These are phyloP conservation scores for Brachionus calyciflorus DNA, from an alignment of 1,140 invertebrate genomes.

Conservation along the genomic window DNA sequence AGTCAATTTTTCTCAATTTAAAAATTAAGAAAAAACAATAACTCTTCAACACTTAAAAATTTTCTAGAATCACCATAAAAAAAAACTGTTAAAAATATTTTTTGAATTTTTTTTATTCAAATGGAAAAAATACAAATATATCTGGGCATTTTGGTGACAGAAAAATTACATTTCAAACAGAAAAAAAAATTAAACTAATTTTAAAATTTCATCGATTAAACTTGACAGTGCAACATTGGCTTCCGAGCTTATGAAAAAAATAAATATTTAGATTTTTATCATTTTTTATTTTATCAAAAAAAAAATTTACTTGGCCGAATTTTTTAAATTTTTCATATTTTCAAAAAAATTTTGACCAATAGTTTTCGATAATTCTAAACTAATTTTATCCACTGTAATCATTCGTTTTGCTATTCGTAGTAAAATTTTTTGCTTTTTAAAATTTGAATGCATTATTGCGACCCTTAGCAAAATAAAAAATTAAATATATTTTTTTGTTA, in stretches of 20 bases:
- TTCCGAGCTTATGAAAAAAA: conserved; percentile 10
- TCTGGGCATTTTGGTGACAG: too few relatives aligned
- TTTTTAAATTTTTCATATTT: conserved; percentile 26
- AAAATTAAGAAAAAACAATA: neutral
- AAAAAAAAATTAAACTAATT: too few relatives aligned
- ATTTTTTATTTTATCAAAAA: neutral
- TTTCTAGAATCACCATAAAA: neutral
- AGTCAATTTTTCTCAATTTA: too few relatives aligned
- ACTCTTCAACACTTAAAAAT: neutral
- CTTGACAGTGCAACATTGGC: conserved; percentile 19
- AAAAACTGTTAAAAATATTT: neutral
- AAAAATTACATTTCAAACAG: too few relatives aligned
- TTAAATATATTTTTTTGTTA: too few relatives aligned
- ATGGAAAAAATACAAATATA: too few relatives aligned
- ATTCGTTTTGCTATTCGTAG: conserved; percentile 59
- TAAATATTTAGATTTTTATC: neutral
- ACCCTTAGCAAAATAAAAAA: neutral
- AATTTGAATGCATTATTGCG: conserved; percentile 50
- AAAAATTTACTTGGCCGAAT: conserved; percentile 37
- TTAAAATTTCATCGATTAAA: conserved; percentile 40
- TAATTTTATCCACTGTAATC: conserved; percentile 50
- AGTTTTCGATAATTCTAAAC: conserved; percentile 15
- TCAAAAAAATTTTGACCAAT: conserved; percentile 34
- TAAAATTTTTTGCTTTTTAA: conserved; percentile 59
- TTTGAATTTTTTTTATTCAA: neutral